Percentiles rank a stretch among this genome's conserved stretches.
Conservation (phyloP, 2,113 vertebrate genomes). For the Ptilorrhoa leucosticta region DNA sequence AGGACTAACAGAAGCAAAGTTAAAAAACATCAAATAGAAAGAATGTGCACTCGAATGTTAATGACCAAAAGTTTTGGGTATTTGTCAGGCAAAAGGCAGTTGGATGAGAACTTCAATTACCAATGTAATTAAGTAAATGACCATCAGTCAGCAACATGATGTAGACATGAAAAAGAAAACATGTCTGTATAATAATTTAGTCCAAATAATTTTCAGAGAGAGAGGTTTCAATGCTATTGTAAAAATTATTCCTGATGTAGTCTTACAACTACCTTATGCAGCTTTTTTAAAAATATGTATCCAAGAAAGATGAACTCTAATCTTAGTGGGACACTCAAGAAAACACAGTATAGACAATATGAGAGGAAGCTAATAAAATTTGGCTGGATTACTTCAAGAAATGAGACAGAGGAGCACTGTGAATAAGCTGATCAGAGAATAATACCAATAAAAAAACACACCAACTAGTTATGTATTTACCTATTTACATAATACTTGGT, state of each 20-base stretch:
- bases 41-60: neutral
- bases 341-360: neutral
- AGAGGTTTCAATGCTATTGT: neutral
- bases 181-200: neutral
- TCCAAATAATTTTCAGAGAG: neutral
- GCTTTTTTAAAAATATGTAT: neutral
- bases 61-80: neutral
- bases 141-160: neutral
- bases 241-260: neutral
- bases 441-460: neutral
- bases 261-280: neutral
- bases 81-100: neutral
- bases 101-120: neutral
- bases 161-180: neutral
- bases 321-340: neutral
- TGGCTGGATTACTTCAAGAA: neutral
- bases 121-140: neutral
- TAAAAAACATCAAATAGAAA: neutral
- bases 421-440: neutral
- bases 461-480: neutral
- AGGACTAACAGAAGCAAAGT: neutral
- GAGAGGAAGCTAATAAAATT: neutral
- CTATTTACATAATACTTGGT: neutral
- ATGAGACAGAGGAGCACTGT: neutral
- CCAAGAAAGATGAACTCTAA: neutral